phyloP scores from a whole-genome alignment of 2,113 vertebrate species.

The Macrotus californicus region DNA sequence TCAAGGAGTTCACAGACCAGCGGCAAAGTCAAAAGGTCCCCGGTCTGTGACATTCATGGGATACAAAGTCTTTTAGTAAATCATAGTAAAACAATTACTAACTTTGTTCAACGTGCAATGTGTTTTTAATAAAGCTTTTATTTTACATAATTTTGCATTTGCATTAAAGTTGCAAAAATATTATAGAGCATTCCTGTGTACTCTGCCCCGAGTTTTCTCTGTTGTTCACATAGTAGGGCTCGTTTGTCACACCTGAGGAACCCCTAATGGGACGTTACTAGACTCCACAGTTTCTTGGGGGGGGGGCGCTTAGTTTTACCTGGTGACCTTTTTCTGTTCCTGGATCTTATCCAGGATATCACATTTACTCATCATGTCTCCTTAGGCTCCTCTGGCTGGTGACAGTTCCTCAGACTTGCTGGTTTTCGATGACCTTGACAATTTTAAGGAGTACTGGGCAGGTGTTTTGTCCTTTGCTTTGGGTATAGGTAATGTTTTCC shows the following conservation, averaged over 20 bases:
- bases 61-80: neutral
- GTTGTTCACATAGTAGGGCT: neutral
- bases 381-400: neutral
- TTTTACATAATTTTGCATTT: neutral
- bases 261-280: neutral
- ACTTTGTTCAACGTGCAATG: neutral
- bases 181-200: neutral
- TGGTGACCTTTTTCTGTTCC: neutral
- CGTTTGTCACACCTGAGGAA: neutral
- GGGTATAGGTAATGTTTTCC: neutral
- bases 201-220: neutral
- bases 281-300: neutral
- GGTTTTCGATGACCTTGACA: neutral
- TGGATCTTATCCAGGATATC: neutral
- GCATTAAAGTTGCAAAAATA: neutral
- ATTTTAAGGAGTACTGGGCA: neutral
- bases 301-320: neutral
- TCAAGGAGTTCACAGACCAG: neutral
- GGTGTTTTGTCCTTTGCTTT: neutral
- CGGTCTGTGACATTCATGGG: neutral
- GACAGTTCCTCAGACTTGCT: neutral
- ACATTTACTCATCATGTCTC: neutral
- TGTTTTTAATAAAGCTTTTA: neutral
- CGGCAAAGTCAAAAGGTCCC: neutral
- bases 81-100: neutral